Base-by-base conservation (phyloP, 2,113 vertebrate genomes). In the Salminus brasiliensis region DNA sequence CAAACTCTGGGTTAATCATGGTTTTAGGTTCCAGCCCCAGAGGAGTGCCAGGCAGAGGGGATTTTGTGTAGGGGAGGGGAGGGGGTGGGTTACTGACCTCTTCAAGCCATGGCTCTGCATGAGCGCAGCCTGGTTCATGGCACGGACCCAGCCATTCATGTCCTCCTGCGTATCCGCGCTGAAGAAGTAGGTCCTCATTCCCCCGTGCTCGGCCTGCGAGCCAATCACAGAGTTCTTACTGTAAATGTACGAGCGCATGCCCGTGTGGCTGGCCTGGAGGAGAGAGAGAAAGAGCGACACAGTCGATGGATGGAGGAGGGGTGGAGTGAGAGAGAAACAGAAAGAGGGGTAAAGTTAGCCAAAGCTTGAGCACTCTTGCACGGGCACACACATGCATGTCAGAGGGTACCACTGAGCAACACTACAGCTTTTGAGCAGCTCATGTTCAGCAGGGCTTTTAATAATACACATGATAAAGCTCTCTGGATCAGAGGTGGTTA, bases 161-260 rank as follows among this genome's bases (percentile, higher is more conserved):
- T 99, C 98, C 88, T 99, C 98, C 74, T 94, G 95, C 41, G 98
- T 98, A 86, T 99, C 98, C 0, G 98, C 98, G 60, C 98, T 98
- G 94, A 99, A 98, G 94, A 94, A 98, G 91, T 99, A 99, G 0
- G 98, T 99, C 88, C 98, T 89, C 97, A 98, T 98, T 88, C 96
- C 96, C 0, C 95, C 94, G 88, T 97, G 95, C 89, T 98, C 97
- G 0, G 94, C 94, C 91, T 96, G 97, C 18, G 96, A 96, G 92
- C 96, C 96, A 93, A 94, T 92, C 74, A 93, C 88, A 93, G 95
- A 95, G 88, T 94, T 96, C 92, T 91, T 96, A 87, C 94, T 95
- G 87, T 95, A 96, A 92, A 99, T 98, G 90, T 97, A 97, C 0
- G 96, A 95, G 82, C 97, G 92, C 97, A 99, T 98, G 72, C 97